phyloP scores from a whole-genome alignment of 92 coral and sea anemone genomes.

The Diadumene lineata region DNA sequence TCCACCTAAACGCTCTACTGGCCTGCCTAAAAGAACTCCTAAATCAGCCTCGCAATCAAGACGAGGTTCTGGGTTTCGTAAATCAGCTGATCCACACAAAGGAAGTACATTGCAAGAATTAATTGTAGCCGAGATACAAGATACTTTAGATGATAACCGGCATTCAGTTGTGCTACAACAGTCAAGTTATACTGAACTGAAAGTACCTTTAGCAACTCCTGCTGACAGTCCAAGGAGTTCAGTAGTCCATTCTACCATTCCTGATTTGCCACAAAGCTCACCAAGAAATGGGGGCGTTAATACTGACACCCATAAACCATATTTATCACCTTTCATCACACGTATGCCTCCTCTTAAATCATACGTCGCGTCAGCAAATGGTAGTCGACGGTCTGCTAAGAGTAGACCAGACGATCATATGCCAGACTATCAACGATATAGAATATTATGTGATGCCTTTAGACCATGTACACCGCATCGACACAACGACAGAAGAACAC shows the following conservation, averaged over 20 bases:
- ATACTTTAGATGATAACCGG: slow-evolving; percentile 4
- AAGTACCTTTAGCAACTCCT: slow-evolving; percentile 33
- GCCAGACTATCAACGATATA: slow-evolving; percentile 43
- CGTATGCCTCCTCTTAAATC: slow-evolving; percentile 41
- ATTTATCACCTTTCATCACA: slow-evolving; percentile 35
- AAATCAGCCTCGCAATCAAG: slow-evolving; percentile 24
- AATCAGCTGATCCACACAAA: background rate
- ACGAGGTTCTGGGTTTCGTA: slow-evolving; percentile 2
- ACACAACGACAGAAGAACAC: slow-evolving; percentile 9
- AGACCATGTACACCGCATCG: slow-evolving; percentile 24
- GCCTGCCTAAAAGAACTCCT: slow-evolving; percentile 13
- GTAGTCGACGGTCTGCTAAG: background rate
- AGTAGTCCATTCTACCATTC: slow-evolving; percentile 17
- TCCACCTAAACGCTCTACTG: slow-evolving; percentile 14
- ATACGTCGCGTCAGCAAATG: background rate
- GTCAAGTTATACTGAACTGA: slow-evolving; percentile 20
- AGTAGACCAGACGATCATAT: background rate
- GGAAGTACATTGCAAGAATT: slow-evolving; percentile 14
- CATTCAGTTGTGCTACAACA: background rate
- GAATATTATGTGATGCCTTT: slow-evolving; percentile 39
- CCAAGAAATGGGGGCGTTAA: slow-evolving; percentile 4
- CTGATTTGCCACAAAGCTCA: slow-evolving; percentile 18
- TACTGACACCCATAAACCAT: slow-evolving; percentile 24
- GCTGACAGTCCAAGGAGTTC: slow-evolving; percentile 32
- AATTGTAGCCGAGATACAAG: slow-evolving; percentile 36